Evolutionary conservation across 2,113 vertebrate genomes (phyloP).

Genomic region (Leptosomus discolor): DNA sequence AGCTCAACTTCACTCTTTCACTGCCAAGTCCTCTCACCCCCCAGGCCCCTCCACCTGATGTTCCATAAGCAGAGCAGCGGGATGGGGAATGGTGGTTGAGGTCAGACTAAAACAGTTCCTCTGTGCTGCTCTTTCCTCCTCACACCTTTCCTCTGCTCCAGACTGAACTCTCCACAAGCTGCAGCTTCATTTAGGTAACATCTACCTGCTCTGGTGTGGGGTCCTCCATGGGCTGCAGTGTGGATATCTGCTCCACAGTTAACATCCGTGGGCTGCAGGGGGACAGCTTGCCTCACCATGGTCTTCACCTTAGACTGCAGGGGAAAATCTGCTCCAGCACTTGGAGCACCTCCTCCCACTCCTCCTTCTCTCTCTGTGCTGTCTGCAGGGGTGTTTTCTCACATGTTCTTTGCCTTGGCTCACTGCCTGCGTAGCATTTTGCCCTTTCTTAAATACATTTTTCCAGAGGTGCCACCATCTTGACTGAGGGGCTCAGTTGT

Average conservation of each 20-base stretch:
- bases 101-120: neutral
- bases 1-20: neutral
- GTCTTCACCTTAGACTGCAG: neutral
- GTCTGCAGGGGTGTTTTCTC: neutral
- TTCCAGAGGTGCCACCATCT: neutral
- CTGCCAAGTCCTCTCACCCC: neutral
- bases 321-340: neutral
- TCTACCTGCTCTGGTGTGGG: neutral
- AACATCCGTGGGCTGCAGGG: too few species aligned
- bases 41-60: neutral
- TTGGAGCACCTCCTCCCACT: neutral
- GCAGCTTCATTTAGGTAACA: neutral
- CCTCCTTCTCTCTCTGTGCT: neutral
- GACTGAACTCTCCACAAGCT: neutral
- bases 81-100: fast-evolving
- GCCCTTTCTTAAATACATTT: neutral
- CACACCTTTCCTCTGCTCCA: neutral
- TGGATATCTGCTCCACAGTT: neutral
- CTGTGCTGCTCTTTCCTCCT: neutral
- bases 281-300: too few species aligned
- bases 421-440: neutral
- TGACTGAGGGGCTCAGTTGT: neutral
- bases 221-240: neutral
- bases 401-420: neutral
- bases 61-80: fast-evolving